Base-by-base conservation (phyloP, 1,140 invertebrate species). In the Pararge aegeria region DNA sequence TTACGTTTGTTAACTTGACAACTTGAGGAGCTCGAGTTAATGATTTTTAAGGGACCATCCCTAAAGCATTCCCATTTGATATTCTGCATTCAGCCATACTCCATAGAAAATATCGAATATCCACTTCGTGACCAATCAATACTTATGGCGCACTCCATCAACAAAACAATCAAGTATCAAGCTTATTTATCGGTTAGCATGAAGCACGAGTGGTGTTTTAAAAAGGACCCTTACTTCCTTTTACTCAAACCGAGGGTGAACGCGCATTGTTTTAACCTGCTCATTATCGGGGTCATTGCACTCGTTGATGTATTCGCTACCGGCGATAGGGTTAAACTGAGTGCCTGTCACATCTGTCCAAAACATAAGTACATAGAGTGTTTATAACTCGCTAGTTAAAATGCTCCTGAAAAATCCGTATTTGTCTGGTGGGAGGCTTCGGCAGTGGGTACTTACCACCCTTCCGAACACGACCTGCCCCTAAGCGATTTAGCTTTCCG, bases 211-310 rank as follows among this genome's bases (percentile, higher is more conserved):
- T 55, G 18, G 34, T 49, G 16, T 24, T 57, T 54, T 48, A 19
- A 51, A 63, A 63, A 38, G 50, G 42, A 42, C 44, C 55, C 60
- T 49, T 44, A 58, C 52, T 55, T 58, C 51, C 55, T 51, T 19
- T 55, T 38, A 40, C 48, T 57, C 20, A 21, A 30, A 53, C 34
- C 51, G 52, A 58, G 66, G 66, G 66, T 60, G 66, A 64, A 55
- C 54, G 19, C 55, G 64, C 50, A 67, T 72, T 75, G 73, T 75
- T 68, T 58, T 55, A 49, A 59, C 68, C 64, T 64, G 64, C 67
- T 75, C 66, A 63, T 70, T 73, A 70, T 64, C 55, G 62, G 67
- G 72, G 64, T 69, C 69, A 51, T 69, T 71, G 72, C 64, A 60
- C 72, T 69, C 42, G 58, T 42, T 68, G 66, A 66, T 64, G 55